Percentiles rank a stretch among this genome's conserved stretches.
Evolutionary conservation across 2,113 vertebrate species (phyloP).

Genomic region (Lasiurus cinereus): DNA sequence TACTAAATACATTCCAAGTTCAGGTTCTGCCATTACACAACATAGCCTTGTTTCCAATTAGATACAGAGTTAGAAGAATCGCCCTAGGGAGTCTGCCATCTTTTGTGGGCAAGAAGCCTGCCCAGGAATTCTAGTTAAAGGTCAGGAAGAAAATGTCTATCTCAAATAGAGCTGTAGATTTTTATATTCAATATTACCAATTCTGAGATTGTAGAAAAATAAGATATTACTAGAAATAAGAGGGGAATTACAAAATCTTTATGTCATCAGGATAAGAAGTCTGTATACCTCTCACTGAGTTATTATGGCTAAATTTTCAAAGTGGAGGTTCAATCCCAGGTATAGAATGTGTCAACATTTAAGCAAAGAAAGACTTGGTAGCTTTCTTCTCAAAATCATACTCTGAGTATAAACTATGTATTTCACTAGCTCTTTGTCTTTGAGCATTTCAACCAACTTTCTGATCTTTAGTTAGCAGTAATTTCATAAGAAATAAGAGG

Average conservation of each 20-base stretch:
- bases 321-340: neutral
- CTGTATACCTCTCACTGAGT: neutral
- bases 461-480: neutral
- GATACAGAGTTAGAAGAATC: conserved; percentile 28
- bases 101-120: neutral
- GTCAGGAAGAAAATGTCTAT: conserved; percentile 21
- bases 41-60: conserved; percentile 14
- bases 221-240: neutral
- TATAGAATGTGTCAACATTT: neutral
- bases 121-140: neutral
- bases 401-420: neutral
- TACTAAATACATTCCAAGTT: neutral
- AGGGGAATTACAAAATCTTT: neutral
- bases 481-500: neutral
- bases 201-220: neutral
- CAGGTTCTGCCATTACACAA: neutral
- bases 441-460: conserved; percentile 3
- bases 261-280: neutral
- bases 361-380: neutral
- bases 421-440: neutral
- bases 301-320: neutral
- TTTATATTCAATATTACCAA: neutral
- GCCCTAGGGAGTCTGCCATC: neutral
- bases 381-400: neutral
- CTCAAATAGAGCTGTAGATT: neutral